Conservation (phyloP, 2,797 vertebrate species). For the Rhabdophis nuchalis region DNA sequence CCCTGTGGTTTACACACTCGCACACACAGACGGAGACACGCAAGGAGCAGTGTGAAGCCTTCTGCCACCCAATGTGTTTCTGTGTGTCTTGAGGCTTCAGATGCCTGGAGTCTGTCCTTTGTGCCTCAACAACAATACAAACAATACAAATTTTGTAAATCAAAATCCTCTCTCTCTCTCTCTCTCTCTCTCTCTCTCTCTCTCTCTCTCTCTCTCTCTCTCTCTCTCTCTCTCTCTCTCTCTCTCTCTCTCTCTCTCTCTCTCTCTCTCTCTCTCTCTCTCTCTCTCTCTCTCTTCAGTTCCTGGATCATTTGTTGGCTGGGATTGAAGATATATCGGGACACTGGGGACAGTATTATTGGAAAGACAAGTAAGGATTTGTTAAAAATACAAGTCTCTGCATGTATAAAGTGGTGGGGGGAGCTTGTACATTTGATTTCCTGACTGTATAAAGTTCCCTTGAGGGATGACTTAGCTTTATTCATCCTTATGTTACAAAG, state of each 20-base stretch:
- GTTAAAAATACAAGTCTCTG: slow-evolving; percentile 39
- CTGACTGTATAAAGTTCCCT: slow-evolving; percentile 31
- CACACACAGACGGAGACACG: neutral
- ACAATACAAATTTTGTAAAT: neutral
- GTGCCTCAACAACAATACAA: slow-evolving; percentile 1
- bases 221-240: slow-evolving; percentile 54
- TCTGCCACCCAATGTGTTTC: slow-evolving; percentile 1
- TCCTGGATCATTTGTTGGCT: slow-evolving; percentile 81
- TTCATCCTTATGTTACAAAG: neutral
- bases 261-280: neutral
- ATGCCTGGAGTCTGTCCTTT: slow-evolving; percentile 6
- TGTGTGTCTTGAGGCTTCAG: slow-evolving; percentile 16
- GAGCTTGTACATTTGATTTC: slow-evolving; percentile 14
- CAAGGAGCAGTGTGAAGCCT: neutral
- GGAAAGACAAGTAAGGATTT: slow-evolving; percentile 84
- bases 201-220: slow-evolving; percentile 54
- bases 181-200: slow-evolving; percentile 50
- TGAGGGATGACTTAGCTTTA: slow-evolving; percentile 22
- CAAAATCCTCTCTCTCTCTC: slow-evolving; percentile 39
- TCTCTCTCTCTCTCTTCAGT: slow-evolving; percentile 68
- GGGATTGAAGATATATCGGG: slow-evolving; percentile 84
- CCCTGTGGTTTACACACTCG: neutral
- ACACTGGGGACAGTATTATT: slow-evolving; percentile 85
- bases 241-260: slow-evolving; percentile 56
- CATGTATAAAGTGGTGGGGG: slow-evolving; percentile 10